Evolutionary conservation across 2,797 vertebrate genomes (phyloP), one percentile per base, ranked within the genome.

Genomic region (Helicolenus hilgendorfi): DNA sequence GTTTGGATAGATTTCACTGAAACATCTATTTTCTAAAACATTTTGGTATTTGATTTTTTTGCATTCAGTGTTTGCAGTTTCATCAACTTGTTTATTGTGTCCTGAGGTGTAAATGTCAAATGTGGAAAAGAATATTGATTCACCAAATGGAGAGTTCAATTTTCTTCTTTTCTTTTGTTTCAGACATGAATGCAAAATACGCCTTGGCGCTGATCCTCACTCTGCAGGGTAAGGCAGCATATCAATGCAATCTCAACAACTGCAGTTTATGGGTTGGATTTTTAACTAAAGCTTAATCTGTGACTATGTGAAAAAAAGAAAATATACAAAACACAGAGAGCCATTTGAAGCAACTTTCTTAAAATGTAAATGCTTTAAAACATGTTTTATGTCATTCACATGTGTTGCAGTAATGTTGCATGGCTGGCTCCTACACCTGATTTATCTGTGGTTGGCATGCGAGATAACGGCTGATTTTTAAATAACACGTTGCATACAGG

Each of bases 171-270:
- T 18, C 24, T 86, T 71, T 87, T 87, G 22, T 95, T 94, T 75
- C 94, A 97, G 97, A 96, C 2, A 97, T 97, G 97, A 94, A 96
- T 72, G 83, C 91, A 74, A 98, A 97, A 91, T 88, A 92, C 20
- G 76, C 72, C 45, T 70, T 98, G 67, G 97, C 94, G 59, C 92
- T 97, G 82, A 75, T 98, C 89, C 94, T 98, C 38, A 91, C 93
- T 80, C 95, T 98, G 92, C 97, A 98, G 96, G 97, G 97, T 98
- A 97, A 97, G 96, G 60, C 49, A 79, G 77, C 24, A 68, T 38
- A 65, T 9, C 4, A 62, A 14, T 71, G 41, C 65, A 76, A 10
- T 74, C 11, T 56, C n/a, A 67, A 31, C 22, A 49, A 26, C 2
- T 73, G 27, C 14, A 41, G 7, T 55, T 6, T 6, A 35, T 35